Conservation (phyloP, 2,888 invertebrate species). For the Cryptocephalus moraei region DNA sequence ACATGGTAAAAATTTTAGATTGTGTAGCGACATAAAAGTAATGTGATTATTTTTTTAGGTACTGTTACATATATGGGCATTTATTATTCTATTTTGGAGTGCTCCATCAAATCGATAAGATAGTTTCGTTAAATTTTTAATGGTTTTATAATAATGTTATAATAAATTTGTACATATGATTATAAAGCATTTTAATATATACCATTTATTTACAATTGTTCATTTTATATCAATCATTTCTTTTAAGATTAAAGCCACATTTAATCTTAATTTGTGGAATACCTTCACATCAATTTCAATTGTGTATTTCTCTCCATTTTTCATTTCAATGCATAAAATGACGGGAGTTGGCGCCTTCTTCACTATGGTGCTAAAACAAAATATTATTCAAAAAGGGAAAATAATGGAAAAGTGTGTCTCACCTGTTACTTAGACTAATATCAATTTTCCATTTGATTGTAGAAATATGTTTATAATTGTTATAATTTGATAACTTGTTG, state of each 20-base stretch:
- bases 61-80: constrained; percentile 74
- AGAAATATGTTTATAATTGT: constrained; percentile 15
- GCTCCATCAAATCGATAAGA: constrained; percentile 25
- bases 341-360: constrained; percentile 26
- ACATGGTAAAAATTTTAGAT: constrained; percentile 52
- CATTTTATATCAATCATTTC: constrained; percentile 20
- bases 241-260: constrained; percentile 28
- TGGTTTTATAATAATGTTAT: constrained; percentile 2
- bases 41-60: constrained; percentile 39
- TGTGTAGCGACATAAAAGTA: constrained; percentile 2
- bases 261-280: constrained; percentile 31
- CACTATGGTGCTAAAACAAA: constrained; percentile 23
- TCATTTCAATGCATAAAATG: constrained; percentile 24
- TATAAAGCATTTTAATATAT: constrained; percentile 1
- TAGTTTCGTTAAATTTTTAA: not conserved
- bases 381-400: not conserved
- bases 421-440: constrained; percentile 31
- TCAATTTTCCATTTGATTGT: constrained; percentile 30
- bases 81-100: constrained; percentile 67
- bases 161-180: not conserved
- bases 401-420: constrained; percentile 4
- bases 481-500: constrained; percentile 16
- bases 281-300: constrained; percentile 26
- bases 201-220: constrained; percentile 6
- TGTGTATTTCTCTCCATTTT: constrained; percentile 23